Evolutionary conservation across 2,113 vertebrate species (phyloP), one percentile per base, ranked within the genome.

Genomic region (Merops nubicus): DNA sequence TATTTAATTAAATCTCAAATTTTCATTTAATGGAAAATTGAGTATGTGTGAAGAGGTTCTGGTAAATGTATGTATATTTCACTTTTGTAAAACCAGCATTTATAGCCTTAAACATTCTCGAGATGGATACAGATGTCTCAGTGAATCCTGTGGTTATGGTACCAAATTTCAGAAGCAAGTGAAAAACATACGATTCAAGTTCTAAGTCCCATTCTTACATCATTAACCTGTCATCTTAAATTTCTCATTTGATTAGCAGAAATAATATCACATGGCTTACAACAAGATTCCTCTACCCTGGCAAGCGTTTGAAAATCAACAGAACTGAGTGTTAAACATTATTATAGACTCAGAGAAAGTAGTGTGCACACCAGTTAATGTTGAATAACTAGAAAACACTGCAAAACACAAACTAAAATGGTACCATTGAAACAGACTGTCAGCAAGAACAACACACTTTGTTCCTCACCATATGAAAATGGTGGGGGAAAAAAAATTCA

Each of bases 11-110:
- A 91, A 84, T 65, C 8, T 50, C 29, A 11, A 40, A 31, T 86
- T 78, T 89, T 54, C 15, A 76, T 91, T 77, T 75, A 92, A 86
- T 38, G 25, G 45, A 72, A 94, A 95, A 88, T 93, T 64, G 43
- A 77, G 63, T 51, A 78, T 8, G 36, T 50, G 91, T 75, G 5
- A 83, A 78, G 60, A 78, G 4, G 80, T 63, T 60, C 43, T 75
- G 69, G 36, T 91, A 89, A 81, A 89, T 53, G 59, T 29, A 85
- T 45, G 56, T 28, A 43, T 45, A 64, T 48, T 90, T 91, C 8
- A 51, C 54, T 90, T 84, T 91, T 80, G 60, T 69, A 74, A 63
- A 83, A 79, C 12, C 33, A 33, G 2, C 67, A 73, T 92, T 95
- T 92, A 85, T 68, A 88, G 80, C 40, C 53, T 79, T 96, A 89